Evolutionary conservation across 2,888 invertebrate genomes (phyloP), one percentile per base, ranked within the genome.

Genomic region (Resseliella maxima): DNA sequence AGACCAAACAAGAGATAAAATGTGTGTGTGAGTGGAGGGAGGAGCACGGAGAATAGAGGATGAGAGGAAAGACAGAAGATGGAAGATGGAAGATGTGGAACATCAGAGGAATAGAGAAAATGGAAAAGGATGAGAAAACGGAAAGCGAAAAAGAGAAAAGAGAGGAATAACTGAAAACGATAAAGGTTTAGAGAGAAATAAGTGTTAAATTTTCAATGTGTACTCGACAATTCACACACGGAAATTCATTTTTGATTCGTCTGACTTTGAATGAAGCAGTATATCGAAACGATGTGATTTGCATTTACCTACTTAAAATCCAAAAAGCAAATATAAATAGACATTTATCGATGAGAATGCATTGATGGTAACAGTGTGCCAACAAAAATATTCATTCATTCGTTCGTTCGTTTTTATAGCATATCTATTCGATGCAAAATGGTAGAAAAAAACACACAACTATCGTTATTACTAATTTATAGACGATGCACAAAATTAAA

Each of bases 281-380:
- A 72, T 72, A 72, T 72, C 72, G 21, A 3, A 27, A 31, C 31
- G 72, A 72, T 72, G 31, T 35, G 72, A 72, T 72, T 72, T 72
- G 72, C 15, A 72, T 72, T 72, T 72, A 72, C 72, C 72, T 72
- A 72, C 72, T 72, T 72, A 31, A 72, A 72, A 72, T 72, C 72
- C 72, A 72, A 72, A 72, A 72, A 72, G 72, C 72, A 72, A 72
- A 72, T 72, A 72, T 35, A 72, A 72, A 72, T 15, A 72, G 72
- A 72, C 72, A 72, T 8, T 35, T 31, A 72, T 72, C 72, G 72
- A 72, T 72, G 72, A 31, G 31, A 31, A 72, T 12, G 31, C 10
- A 31, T 72, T 72, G 31, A 12, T 12, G 27, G 3, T 0, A 8
- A 8, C 27, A 27, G 2, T 59, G n/a, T 59, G 59, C 59, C 27